These are phyloP conservation scores for Parazoanthus darwini DNA, from an alignment of 92 coral and sea anemone genomes.

Conservation along the genomic window DNA sequence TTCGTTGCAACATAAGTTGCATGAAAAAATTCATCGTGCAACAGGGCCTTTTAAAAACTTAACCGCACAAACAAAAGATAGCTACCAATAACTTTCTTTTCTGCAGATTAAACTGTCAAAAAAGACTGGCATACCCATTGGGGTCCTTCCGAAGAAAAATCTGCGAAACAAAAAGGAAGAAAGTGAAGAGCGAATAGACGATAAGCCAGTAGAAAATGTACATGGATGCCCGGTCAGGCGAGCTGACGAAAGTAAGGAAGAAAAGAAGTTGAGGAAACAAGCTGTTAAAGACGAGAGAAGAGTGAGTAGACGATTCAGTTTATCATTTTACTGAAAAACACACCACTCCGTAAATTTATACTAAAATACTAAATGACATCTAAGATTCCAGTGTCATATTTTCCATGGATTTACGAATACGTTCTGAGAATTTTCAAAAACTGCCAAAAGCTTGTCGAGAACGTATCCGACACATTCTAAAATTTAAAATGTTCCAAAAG, in stretches of 20 bases:
- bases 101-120: slow-evolving; percentile 70
- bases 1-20: too few species aligned
- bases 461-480: too few species aligned
- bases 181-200: neutral
- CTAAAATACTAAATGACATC: too few species aligned
- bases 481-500: too few species aligned
- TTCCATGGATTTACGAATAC: too few species aligned
- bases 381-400: too few species aligned
- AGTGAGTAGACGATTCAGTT: slow-evolving; percentile 46
- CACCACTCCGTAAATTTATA: too few species aligned
- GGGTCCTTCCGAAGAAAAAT: slow-evolving; percentile 67
- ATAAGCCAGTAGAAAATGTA: neutral
- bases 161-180: slow-evolving; percentile 35
- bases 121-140: slow-evolving; percentile 89
- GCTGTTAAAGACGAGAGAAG: slow-evolving; percentile 85
- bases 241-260: slow-evolving; percentile 81
- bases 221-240: slow-evolving; percentile 40
- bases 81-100: neutral
- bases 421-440: too few species aligned
- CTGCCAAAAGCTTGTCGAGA: too few species aligned
- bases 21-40: too few species aligned
- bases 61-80: too few species aligned
- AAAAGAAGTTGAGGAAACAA: slow-evolving; percentile 79
- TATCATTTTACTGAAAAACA: neutral
- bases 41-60: too few species aligned